A percentile compares a stretch with the other conserved stretches of the same genome.
These are phyloP conservation scores for Chymomyza amoena DNA, from an alignment of 2,888 invertebrate species.

Conservation along the genomic window DNA sequence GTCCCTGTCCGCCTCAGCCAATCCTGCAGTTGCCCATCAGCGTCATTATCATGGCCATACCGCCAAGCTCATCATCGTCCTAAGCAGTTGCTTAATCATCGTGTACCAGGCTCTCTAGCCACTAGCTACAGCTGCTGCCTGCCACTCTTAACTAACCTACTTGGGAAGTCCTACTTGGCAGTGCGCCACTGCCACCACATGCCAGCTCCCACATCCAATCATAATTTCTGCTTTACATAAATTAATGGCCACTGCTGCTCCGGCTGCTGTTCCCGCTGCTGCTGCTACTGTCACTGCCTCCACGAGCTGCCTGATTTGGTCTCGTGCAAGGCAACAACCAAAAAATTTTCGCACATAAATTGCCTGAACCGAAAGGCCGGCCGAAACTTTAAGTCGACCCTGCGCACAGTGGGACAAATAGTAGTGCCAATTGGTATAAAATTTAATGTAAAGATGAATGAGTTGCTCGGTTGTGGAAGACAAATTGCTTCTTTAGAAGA, in stretches of 20 bases:
- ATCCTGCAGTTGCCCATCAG: constrained; percentile 16
- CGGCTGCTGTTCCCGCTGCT: constrained; percentile 31
- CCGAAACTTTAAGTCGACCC: constrained; percentile 43
- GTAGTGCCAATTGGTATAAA: too few species aligned
- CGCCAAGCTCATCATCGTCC: constrained; percentile 29
- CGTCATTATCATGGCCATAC: constrained; percentile 38
- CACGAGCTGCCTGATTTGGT: constrained; percentile 54
- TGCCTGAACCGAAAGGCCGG: constrained; percentile 19
- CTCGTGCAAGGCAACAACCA: constrained; percentile 15
- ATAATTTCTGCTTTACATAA: constrained; percentile 76
- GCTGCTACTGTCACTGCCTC: constrained; percentile 35
- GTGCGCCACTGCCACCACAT: constrained; percentile 19
- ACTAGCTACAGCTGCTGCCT: constrained; percentile 14
- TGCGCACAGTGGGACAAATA: background rate
- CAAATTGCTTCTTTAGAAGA: too few species aligned
- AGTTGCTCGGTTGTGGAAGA: too few species aligned
- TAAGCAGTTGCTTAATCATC: constrained; percentile 53
- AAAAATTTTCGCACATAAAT: constrained; percentile 68
- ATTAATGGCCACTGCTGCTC: constrained; percentile 65
- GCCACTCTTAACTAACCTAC: constrained; percentile 25
- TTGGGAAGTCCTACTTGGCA: constrained; percentile 65
- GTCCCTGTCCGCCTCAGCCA: constrained; percentile 9
- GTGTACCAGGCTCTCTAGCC: constrained; percentile 47
- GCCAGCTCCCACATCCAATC: constrained; percentile 49
- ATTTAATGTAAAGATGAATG: too few species aligned